Base-by-base conservation (phyloP, 2,888 invertebrate genomes). In the Drosophila fulvimacula region DNA sequence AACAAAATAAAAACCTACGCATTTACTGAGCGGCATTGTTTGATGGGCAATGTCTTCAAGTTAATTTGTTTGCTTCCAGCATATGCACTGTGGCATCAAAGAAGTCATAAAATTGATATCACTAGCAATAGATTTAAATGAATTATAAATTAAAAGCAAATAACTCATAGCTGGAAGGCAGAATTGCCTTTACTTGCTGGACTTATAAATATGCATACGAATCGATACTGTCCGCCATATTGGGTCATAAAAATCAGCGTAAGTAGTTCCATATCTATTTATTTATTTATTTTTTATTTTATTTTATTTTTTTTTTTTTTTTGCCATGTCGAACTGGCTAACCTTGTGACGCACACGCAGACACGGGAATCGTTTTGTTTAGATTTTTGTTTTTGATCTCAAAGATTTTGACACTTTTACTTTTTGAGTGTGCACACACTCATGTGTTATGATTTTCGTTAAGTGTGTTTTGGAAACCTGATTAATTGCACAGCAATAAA, bases 121-220 rank as follows among this genome's bases (percentile, higher is more conserved):
- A n/a, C 38, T n/a, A 3, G 52, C 11, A 4, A 42, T 41, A 70
- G 58, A 68, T 24, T 24, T 4, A 24, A 77, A 70, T 39, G 61
- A 69, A 49, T 61, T 72, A 85, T 79, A 74, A 73, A 73, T 73
- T 58, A 52, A 61, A 58, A 63, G 56, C 68, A 82, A 79, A 69
- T 44, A 76, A 59, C 68, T n/a, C n/a, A 64, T 30, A 58, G n/a
- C 44, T 27, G 21, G 17, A 21, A 13, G 39, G 46, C 15, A 39
- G 66, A 36, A 11, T 7, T 7, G 67, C 39, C 65, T 58, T 61
- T 74, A 59, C 49, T 66, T 68, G 49, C 27, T 58, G 36, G 55
- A 48, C 53, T 73, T 82, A 72, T 89, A 72, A 84, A 85, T 85
- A 89, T 85, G 85, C 82, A 85, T 87, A 67, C 69, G 64, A 34